Evolutionary conservation across 53 echinoderm and acorn worm species (phyloP).

Genomic region (Astropecten irregularis): DNA sequence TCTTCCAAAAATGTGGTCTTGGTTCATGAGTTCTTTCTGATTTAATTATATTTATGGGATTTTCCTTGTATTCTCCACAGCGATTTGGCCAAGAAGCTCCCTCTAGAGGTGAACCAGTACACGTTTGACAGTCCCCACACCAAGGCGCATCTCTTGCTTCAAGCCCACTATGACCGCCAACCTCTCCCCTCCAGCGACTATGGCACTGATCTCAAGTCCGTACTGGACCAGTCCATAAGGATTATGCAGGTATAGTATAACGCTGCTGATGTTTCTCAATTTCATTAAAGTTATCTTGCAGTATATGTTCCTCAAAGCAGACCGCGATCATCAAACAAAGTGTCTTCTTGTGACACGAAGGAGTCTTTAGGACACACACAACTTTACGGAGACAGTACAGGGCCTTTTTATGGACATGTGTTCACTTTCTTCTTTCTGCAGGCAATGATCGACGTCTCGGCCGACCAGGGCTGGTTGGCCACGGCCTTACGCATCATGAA

Average conservation of each 20-base stretch:
- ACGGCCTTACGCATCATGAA: conserved; percentile 86
- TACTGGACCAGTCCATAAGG: conserved; percentile 95
- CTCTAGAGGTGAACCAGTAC: conserved; percentile 87
- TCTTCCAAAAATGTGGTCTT: too few species aligned
- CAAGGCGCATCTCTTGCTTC: conserved; percentile 92
- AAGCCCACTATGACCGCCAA: conserved; percentile 84
- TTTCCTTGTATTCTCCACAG: too few species aligned
- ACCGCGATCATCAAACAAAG: too few species aligned
- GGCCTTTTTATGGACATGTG: too few species aligned
- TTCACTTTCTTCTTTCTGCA: conserved; percentile 19
- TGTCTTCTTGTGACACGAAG: too few species aligned
- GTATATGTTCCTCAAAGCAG: too few species aligned
- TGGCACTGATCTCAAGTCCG: conserved; percentile 92
- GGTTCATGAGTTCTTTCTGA: too few species aligned
- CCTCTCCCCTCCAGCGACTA: conserved; percentile 89
- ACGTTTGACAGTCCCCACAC: conserved; percentile 96
- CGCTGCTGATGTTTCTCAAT: neutral
- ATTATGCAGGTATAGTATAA: conserved; percentile 95
- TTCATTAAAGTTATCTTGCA: too few species aligned
- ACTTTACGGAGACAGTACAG: too few species aligned
- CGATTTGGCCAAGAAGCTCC: conserved; percentile 78
- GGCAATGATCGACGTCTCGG: conserved; percentile 98
- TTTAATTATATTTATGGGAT: too few species aligned
- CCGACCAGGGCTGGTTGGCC: conserved; percentile 91
- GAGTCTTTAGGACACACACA: too few species aligned